Evolutionary conservation across 2,888 invertebrate species (phyloP).

Genomic region (Amphipyra berbera): DNA sequence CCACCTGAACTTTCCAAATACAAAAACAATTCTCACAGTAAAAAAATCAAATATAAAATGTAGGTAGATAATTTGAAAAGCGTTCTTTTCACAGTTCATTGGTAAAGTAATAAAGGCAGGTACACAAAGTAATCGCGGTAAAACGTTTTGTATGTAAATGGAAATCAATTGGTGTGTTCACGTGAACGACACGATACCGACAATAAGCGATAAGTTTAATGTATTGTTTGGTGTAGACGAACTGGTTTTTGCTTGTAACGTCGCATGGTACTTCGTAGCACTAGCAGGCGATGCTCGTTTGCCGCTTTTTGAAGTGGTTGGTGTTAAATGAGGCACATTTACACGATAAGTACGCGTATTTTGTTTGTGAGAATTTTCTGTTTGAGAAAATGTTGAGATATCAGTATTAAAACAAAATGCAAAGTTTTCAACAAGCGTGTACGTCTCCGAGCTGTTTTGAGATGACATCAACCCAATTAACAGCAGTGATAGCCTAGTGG

Average conservation of each 20-base stretch:
- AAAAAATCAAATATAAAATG: slow-evolving; percentile 27
- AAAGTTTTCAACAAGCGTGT: too few relatives aligned
- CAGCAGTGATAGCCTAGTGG: too few relatives aligned
- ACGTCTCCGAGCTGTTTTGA: too few relatives aligned
- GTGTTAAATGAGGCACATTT: too few relatives aligned
- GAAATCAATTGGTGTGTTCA: slow-evolving; percentile 73
- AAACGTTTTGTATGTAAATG: slow-evolving; percentile 83
- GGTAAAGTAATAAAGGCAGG: slow-evolving; percentile 72
- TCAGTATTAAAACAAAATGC: too few relatives aligned
- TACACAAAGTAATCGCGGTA: slow-evolving; percentile 76
- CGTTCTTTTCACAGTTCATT: slow-evolving; percentile 72
- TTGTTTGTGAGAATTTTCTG: too few relatives aligned
- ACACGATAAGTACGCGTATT: too few relatives aligned
- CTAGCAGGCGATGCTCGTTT: background rate
- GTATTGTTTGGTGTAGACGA: slow-evolving; percentile 35
- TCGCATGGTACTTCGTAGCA: slow-evolving; percentile 26
- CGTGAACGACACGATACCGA: slow-evolving; percentile 60
- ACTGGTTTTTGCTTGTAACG: slow-evolving; percentile 41
- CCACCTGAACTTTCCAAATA: background rate
- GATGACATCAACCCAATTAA: too few relatives aligned
- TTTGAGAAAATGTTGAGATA: too few relatives aligned
- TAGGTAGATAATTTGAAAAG: slow-evolving; percentile 55
- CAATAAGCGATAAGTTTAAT: slow-evolving; percentile 44
- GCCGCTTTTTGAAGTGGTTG: background rate
- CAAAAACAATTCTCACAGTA: background rate